Evolutionary conservation across 64 coral and sea anemone genomes (phyloP).

Genomic region (Montipora capricornis): DNA sequence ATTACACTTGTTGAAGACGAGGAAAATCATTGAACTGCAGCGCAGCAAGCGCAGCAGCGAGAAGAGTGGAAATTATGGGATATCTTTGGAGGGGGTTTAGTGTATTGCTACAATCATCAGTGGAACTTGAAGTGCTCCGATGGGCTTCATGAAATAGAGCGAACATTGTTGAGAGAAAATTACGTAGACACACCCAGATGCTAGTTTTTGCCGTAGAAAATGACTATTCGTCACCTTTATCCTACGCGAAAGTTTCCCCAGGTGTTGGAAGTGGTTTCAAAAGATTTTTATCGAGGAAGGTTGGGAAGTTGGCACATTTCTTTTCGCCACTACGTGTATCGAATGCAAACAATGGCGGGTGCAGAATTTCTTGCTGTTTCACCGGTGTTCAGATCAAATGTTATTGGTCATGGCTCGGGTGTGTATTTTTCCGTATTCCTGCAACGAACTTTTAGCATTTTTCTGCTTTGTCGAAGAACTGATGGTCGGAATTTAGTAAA

Average conservation of each 20-base stretch:
- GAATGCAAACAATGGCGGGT: constrained; percentile 42
- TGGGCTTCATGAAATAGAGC: constrained; percentile 78
- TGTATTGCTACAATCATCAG: constrained; percentile 79
- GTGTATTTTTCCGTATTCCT: constrained; percentile 16
- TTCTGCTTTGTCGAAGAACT: constrained; percentile 55
- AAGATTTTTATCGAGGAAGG: neutral
- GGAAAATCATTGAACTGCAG: constrained; percentile 5
- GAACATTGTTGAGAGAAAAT: constrained; percentile 69
- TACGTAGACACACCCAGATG: neutral
- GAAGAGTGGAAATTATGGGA: constrained; percentile 90
- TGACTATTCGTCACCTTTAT: neutral
- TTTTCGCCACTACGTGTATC: neutral
- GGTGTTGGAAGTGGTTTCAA: neutral
- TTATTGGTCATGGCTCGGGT: neutral
- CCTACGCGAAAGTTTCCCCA: constrained; percentile 15
- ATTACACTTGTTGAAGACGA: neutral
- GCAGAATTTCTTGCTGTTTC: neutral
- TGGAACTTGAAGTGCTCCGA: constrained; percentile 55
- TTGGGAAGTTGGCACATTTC: neutral
- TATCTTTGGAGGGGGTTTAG: constrained; percentile 90
- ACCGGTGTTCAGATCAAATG: neutral
- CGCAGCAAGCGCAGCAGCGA: neutral
- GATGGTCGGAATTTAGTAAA: constrained; percentile 2
- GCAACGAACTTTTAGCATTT: constrained; percentile 41
- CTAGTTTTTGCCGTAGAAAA: constrained; percentile 25